phyloP scores from a whole-genome alignment of 2,797 vertebrate species.

The Molossus alvarezi region DNA sequence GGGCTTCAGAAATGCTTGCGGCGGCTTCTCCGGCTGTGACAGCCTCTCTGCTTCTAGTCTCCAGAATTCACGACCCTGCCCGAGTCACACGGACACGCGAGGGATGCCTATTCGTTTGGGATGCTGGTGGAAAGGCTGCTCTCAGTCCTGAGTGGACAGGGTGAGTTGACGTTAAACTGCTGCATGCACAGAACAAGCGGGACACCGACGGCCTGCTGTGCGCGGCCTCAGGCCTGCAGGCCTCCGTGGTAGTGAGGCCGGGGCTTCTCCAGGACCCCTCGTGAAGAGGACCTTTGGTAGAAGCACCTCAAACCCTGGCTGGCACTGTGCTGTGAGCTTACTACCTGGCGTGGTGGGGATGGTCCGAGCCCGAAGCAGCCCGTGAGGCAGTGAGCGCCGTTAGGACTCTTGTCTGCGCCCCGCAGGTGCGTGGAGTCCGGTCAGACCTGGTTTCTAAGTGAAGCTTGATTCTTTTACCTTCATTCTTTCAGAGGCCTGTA shows the following conservation, averaged over 20 bases:
- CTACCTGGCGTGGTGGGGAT: not conserved
- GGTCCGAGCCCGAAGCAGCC: not conserved
- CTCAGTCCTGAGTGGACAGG: conserved; percentile 92
- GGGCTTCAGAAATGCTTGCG: not conserved
- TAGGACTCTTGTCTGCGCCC: too few species aligned
- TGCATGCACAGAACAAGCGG: not conserved
- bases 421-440: not conserved
- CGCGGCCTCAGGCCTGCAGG: not conserved
- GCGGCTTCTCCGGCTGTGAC: conserved; percentile 38
- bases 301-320: not conserved
- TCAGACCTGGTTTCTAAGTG: not conserved
- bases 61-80: conserved; percentile 92
- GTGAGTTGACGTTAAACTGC: conserved; percentile 89
- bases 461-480: not conserved
- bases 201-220: fast-evolving
- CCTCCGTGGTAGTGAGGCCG: not conserved
- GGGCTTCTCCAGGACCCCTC: not conserved
- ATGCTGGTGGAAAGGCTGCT: conserved; percentile 93
- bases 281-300: not conserved
- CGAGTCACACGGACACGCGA: conserved; percentile 93
- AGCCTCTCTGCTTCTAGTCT: conserved; percentile 85
- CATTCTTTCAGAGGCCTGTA: not conserved
- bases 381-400: not conserved
- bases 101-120: conserved; percentile 97
- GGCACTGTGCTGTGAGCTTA: not conserved